Conservation (phyloP, 2,888 invertebrate genomes). For the Caenorhabditis sp. region DNA sequence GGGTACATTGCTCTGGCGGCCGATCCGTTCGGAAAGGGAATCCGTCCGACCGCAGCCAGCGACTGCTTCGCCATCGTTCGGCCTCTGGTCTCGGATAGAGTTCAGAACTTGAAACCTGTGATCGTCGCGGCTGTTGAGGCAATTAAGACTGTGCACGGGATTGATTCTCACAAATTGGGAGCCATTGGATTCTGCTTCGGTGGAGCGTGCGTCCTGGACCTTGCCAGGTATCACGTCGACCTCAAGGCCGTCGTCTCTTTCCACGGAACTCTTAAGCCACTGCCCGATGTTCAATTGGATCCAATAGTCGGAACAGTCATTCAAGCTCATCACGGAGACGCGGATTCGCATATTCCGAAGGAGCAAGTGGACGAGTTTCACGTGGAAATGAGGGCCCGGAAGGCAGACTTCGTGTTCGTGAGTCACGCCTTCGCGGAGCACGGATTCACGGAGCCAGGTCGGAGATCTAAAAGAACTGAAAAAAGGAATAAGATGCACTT, state of each 20-base stretch:
- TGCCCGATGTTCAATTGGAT: constrained; percentile 58
- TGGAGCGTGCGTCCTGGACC: constrained; percentile 71
- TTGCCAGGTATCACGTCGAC: constrained; percentile 67
- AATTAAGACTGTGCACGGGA: constrained; percentile 56
- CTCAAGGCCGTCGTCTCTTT: constrained; percentile 70
- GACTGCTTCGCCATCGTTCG: constrained; percentile 63
- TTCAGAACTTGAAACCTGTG: constrained; percentile 59
- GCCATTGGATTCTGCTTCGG: constrained; percentile 76
- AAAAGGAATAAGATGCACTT: not conserved
- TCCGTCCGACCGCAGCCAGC: constrained; percentile 55
- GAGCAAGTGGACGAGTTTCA: constrained; percentile 62
- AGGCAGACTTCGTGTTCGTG: constrained; percentile 70
- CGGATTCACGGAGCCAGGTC: constrained; percentile 69
- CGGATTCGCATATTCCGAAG: constrained; percentile 69
- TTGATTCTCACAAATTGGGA: constrained; percentile 58
- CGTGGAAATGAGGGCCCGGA: constrained; percentile 65
- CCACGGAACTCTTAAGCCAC: constrained; percentile 71
- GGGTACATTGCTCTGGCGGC: constrained; percentile 75
- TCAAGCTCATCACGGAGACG: constrained; percentile 72
- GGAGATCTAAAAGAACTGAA: not conserved
- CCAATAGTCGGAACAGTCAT: constrained; percentile 51
- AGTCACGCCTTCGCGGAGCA: constrained; percentile 71
- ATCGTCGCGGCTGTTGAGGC: constrained; percentile 64
- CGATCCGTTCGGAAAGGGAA: constrained; percentile 75
- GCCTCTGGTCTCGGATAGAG: constrained; percentile 63